These are phyloP conservation scores for Heterodera filipjevi DNA, from an alignment of 2,888 invertebrate species.

Conservation along the genomic window DNA sequence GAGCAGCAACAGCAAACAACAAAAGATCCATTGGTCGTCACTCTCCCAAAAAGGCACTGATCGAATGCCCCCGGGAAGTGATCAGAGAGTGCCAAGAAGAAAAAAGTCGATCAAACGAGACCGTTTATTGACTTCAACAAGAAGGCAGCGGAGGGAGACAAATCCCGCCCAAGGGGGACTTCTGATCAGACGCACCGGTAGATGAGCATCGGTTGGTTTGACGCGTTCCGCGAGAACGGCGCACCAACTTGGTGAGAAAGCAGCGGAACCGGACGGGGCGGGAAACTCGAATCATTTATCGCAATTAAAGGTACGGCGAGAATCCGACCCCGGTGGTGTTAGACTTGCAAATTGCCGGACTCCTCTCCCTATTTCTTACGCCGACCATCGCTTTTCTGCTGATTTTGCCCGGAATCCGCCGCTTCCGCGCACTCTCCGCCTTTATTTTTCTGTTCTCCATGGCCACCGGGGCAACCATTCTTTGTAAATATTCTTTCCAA, in stretches of 20 bases:
- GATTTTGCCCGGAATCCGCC: constrained; percentile 82
- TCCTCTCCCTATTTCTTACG: constrained; percentile 84
- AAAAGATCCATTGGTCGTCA: neutral
- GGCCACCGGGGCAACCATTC: constrained; percentile 86
- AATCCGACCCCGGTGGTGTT: constrained; percentile 92
- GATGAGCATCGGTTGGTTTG: constrained; percentile 82
- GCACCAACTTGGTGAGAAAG: constrained; percentile 84
- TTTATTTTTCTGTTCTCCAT: constrained; percentile 72
- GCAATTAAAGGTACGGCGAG: constrained; percentile 66
- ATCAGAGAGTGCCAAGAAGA: neutral
- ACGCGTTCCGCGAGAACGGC: constrained; percentile 93
- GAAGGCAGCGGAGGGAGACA: neutral
- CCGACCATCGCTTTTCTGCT: constrained; percentile 90
- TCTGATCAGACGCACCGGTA: neutral
- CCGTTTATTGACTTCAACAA: neutral
- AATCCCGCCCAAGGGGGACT: neutral
- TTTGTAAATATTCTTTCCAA: constrained; percentile 69
- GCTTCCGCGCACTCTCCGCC: constrained; percentile 64
- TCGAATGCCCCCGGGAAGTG: neutral
- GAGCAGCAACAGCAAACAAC: neutral
- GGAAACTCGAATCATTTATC: neutral
- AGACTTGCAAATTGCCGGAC: constrained; percentile 84
- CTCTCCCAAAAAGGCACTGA: neutral
- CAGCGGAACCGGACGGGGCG: too few relatives aligned
- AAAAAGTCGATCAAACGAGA: neutral